Percentiles rank a stretch among this genome's conserved stretches.
Conservation (phyloP, 2,113 vertebrate species). For the Takifugu bimaculatus region DNA sequence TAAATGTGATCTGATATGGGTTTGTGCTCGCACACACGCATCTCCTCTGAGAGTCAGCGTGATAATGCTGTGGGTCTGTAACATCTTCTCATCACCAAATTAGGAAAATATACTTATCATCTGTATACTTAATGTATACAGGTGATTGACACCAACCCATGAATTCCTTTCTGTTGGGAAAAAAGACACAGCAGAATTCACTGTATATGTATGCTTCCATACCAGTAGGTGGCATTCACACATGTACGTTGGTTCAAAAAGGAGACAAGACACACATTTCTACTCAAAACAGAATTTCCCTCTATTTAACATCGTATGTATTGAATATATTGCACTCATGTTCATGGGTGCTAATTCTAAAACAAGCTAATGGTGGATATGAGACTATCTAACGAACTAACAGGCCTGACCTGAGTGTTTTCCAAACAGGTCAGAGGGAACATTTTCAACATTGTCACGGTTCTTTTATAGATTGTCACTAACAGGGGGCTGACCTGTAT, state of each 20-base stretch:
- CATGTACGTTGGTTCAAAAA: slow-evolving; percentile 30
- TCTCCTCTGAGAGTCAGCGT: no score
- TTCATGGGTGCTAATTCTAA: no score
- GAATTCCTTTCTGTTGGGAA: no score
- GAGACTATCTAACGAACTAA: no score
- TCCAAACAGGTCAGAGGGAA: no score
- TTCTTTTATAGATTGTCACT: no score
- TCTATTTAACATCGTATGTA: slow-evolving; percentile 19
- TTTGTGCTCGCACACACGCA: no score
- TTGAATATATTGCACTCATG: no score
- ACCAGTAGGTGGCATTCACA: slow-evolving; percentile 3
- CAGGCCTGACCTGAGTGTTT: no score
- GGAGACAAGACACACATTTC: slow-evolving; percentile 3
- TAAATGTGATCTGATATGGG: no score
- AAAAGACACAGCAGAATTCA: neutral
- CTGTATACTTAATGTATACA: neutral
- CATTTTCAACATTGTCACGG: no score
- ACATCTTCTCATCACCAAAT: slow-evolving; percentile 16
- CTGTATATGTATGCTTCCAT: slow-evolving; percentile 25
- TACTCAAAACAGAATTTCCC: neutral
- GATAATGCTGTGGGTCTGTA: neutral
- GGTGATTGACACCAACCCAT: slow-evolving; percentile 5
- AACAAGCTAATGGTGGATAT: no score
- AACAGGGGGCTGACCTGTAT: neutral
- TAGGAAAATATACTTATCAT: neutral